A percentile compares a stretch with the other conserved stretches of the same genome.
phyloP scores from a whole-genome alignment of 2,888 invertebrate genomes.

The Mesorhabditis belari region DNA sequence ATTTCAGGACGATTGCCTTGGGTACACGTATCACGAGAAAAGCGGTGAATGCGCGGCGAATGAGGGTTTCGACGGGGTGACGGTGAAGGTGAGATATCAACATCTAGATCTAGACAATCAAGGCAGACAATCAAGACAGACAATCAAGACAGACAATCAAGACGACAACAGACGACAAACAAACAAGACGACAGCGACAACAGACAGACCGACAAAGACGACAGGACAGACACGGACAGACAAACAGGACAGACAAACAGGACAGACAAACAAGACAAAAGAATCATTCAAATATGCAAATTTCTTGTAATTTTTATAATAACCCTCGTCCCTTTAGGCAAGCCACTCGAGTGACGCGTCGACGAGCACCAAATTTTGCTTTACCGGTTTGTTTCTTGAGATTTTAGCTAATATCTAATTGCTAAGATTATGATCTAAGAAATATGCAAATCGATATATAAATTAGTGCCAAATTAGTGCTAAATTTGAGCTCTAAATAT shows the following conservation, averaged over 20 bases:
- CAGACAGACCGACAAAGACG: too few relatives aligned
- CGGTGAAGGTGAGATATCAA: neutral
- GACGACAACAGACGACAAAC: too few relatives aligned
- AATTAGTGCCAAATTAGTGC: neutral
- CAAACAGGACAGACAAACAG: too few relatives aligned
- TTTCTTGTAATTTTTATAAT: neutral
- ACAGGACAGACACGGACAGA: too few relatives aligned
- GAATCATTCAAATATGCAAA: too few relatives aligned
- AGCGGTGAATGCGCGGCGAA: neutral
- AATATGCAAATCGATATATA: neutral
- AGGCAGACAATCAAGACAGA: too few relatives aligned
- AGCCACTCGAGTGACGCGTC: neutral
- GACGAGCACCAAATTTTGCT: conserved; percentile 35
- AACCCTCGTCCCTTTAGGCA: neutral
- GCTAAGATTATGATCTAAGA: neutral
- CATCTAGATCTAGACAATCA: too few relatives aligned
- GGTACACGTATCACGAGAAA: neutral
- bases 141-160: too few relatives aligned
- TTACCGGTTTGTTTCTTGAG: conserved; percentile 13
- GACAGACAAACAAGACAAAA: too few relatives aligned
- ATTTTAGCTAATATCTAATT: neutral
- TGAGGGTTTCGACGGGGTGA: neutral
- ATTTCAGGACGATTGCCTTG: neutral
- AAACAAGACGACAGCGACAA: too few relatives aligned
- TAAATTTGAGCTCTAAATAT: neutral